phyloP scores from a whole-genome alignment of 2,888 invertebrate species.

The Pherbina coryleti region DNA sequence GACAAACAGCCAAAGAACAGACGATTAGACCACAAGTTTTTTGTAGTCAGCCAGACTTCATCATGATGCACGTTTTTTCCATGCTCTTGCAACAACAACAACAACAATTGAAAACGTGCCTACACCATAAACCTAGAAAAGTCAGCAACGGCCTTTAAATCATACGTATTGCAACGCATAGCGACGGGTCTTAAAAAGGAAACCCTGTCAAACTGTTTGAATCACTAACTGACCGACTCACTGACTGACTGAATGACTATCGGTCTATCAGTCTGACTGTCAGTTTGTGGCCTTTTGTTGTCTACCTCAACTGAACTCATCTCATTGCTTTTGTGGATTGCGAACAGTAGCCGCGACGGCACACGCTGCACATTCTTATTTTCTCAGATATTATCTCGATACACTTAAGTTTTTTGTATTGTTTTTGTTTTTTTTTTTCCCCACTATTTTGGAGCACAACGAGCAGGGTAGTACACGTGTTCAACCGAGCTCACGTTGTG shows the following conservation, averaged over 20 bases:
- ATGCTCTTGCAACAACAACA: neutral
- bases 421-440: neutral
- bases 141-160: neutral
- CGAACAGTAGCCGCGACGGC: no score
- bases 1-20: neutral
- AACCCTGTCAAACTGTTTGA: neutral
- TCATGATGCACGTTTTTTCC: slow-evolving; percentile 21
- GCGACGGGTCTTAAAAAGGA: neutral
- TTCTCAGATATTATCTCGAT: neutral
- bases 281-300: neutral
- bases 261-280: neutral
- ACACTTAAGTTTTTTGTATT: neutral
- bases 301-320: neutral
- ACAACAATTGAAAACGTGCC: slow-evolving; percentile 12
- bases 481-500: neutral
- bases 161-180: neutral
- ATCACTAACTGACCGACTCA: neutral
- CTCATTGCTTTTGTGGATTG: no score
- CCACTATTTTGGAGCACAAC: no score
- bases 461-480: neutral
- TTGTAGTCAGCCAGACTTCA: neutral
- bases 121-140: neutral
- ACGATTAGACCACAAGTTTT: neutral
- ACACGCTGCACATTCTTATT: neutral
- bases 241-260: neutral